Evolutionary conservation across 2,797 vertebrate species (phyloP).

Genomic region (Serranus cabrilla): DNA sequence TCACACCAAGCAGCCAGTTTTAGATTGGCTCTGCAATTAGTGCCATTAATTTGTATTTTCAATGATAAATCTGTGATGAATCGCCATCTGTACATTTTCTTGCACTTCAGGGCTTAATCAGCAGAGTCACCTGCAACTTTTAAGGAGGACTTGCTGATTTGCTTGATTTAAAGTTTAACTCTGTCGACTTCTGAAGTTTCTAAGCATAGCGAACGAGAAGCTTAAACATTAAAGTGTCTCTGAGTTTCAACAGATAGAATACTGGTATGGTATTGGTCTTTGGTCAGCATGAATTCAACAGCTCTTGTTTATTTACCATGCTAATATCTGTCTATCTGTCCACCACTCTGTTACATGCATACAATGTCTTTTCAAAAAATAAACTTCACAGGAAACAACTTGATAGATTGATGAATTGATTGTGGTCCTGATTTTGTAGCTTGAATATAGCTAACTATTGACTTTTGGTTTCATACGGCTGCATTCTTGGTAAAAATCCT

Average conservation of each 20-base stretch:
- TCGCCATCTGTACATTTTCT: conserved; percentile 54
- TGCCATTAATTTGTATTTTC: conserved; percentile 68
- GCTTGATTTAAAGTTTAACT: conserved; percentile 16
- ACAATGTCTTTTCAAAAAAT: too few relatives aligned
- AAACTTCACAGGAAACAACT: too few relatives aligned
- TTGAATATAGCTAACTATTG: too few relatives aligned
- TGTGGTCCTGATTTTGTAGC: too few relatives aligned
- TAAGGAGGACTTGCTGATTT: neutral
- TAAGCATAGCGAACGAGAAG: conserved; percentile 4
- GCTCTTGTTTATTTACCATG: neutral
- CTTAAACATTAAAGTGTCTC: neutral
- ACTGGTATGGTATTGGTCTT: neutral
- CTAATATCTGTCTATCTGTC: too few relatives aligned
- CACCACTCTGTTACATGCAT: too few relatives aligned
- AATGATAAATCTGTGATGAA: conserved; percentile 56
- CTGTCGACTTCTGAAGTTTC: neutral
- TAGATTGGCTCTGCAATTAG: conserved; percentile 52
- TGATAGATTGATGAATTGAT: too few relatives aligned
- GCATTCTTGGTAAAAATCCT: too few relatives aligned
- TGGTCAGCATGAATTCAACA: neutral
- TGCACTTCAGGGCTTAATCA: conserved; percentile 38
- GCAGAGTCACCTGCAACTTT: conserved; percentile 34
- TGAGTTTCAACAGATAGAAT: too few relatives aligned
- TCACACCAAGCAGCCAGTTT: conserved; percentile 55
- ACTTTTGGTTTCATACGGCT: too few relatives aligned